phyloP scores from a whole-genome alignment of 2,113 vertebrate species.

The Colossoma macropomum region DNA sequence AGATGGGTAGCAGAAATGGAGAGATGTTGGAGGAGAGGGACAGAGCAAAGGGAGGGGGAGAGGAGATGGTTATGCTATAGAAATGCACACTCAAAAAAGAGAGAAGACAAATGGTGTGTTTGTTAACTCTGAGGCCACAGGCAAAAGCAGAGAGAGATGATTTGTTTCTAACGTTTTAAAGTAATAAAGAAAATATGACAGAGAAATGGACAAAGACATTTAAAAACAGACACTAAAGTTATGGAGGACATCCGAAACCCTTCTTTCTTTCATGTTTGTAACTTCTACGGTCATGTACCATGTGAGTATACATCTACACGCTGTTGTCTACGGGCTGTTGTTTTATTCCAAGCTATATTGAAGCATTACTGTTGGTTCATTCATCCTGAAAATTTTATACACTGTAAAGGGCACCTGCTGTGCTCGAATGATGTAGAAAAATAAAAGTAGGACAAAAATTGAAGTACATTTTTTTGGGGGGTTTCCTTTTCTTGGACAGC shows the following conservation, averaged over 20 bases:
- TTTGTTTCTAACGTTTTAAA: not conserved
- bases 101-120: conserved; percentile 76
- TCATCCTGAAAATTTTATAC: no score
- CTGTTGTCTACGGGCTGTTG: not conserved
- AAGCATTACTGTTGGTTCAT: no score
- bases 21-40: conserved; percentile 57
- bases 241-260: not conserved
- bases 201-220: not conserved
- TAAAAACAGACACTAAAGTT: not conserved
- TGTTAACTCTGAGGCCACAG: conserved; percentile 52
- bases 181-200: not conserved
- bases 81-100: conserved; percentile 58
- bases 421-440: no score
- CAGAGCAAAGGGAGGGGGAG: not conserved
- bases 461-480: no score
- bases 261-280: not conserved
- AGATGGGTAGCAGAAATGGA: conserved; percentile 65
- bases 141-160: conserved; percentile 60
- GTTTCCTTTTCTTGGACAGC: no score
- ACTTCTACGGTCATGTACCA: not conserved
- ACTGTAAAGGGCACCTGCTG: no score
- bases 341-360: no score
- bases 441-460: no score
- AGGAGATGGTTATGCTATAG: conserved; percentile 59
- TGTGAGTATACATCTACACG: not conserved